Conservation (phyloP, 37 sponge, comb jelly and placozoan species). For the Mnemiopsis leidyi region DNA sequence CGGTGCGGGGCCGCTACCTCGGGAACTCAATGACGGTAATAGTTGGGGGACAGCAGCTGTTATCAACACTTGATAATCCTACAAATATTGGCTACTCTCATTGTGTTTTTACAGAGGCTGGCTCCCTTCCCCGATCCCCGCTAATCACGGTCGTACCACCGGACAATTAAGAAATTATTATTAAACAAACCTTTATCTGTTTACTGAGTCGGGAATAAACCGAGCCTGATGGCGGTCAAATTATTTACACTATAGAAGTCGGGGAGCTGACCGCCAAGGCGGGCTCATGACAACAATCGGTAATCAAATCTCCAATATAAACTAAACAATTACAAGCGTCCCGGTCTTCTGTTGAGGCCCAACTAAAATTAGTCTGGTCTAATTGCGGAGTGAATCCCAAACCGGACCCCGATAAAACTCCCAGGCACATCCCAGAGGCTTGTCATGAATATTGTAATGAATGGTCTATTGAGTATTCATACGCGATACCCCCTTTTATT, state of each 20-base stretch:
- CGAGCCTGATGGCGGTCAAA: not conserved
- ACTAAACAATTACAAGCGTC: not conserved
- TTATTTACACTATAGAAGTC: not conserved
- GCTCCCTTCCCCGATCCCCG: not conserved
- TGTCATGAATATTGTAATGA: not conserved
- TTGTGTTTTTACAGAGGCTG: not conserved
- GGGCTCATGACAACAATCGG: not conserved
- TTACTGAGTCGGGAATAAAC: not conserved
- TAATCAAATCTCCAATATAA: not conserved
- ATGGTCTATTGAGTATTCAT: not conserved
- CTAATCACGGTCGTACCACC: not conserved
- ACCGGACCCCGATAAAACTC: not conserved
- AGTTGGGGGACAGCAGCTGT: not conserved
- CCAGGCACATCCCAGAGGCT: not conserved
- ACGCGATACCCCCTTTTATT: not conserved
- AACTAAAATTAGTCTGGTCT: not conserved
- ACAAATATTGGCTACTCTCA: not conserved
- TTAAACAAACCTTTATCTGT: not conserved
- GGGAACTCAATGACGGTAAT: no score
- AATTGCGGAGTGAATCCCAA: not conserved
- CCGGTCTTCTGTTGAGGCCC: not conserved
- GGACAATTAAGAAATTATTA: not conserved
- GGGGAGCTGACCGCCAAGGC: not conserved
- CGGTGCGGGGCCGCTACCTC: no score
- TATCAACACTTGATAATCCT: not conserved